Base-by-base conservation (phyloP, 2,888 invertebrate genomes). In the Leptopilina drosophilae region DNA sequence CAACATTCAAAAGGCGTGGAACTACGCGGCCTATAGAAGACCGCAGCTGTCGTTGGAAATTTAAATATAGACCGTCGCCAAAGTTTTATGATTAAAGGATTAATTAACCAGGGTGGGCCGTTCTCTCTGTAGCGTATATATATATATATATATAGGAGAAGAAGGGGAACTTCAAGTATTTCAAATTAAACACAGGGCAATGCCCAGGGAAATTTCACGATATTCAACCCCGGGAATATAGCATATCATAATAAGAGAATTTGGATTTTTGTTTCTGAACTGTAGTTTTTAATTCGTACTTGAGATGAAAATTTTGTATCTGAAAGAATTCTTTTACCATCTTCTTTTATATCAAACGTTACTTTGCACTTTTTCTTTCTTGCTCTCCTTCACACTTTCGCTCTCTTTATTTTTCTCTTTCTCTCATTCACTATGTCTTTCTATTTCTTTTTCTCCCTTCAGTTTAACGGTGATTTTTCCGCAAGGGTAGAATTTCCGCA, bases 51-150 rank as follows among this genome's bases (percentile, higher is more conserved):
- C 67, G 76, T 78, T 76, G 76, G 76, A 82, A 87, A 87, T 87
- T 86, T 86, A 87, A 87, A 87, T 87, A 87, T 84, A 83, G 85
- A 86, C 20, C 82, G 85, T 79, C 82, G 84, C 79, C 80, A 83
- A 89, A 89, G 87, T 89, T 89, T 89, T 87, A 87, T 86, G 88
- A 89, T 88, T 87, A 88, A 88, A 86, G 86, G 87, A 89, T 89
- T 89, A 89, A 89, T 89, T 89, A 88, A 83, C 84, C 82, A 49
- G 81, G 82, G 77, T 82, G 80, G 77, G 81, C 80, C 80, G 81
- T 82, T 78, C 80, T 69, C 75, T 69, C 66, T 59, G 65, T 20
- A 66, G 77, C 64, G 64, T 80, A 49, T 49, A 49, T 49, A 49
- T 12, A 49, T 42, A 42, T 42, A 42, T 42, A 42, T 42, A 42